Base-by-base conservation (phyloP, 2,113 vertebrate species). In the Reinhardtius hippoglossoides region DNA sequence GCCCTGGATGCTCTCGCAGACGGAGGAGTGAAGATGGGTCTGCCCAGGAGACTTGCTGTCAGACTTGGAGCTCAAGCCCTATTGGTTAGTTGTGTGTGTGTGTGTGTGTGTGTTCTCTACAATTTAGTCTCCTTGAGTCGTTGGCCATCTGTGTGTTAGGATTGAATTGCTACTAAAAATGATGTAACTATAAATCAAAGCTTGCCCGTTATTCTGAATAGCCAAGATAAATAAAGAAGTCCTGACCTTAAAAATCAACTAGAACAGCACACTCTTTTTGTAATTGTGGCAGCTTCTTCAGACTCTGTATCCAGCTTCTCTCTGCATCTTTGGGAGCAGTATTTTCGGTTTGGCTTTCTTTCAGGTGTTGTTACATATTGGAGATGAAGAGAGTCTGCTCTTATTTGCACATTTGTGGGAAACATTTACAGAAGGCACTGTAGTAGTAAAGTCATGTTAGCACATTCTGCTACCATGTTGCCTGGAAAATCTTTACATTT, bases 1-100 rank as follows among this genome's bases (percentile, higher is more conserved):
- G 97, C 97, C 1, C 84, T 99, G 74, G 97, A 99, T 37, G 98
- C 98, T 8, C 90, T 99, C 21, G 98, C 98, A 0, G 98, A 99
- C 0, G 98, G 98, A 20, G 98, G 98, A 56, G 98, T 99, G 84
- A 99, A 99, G 90, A 99, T 99, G 98, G 98, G 98, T 20, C 93
- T 99, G 67, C 97, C 97, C 0, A 94, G 98, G 82, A 94, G 98
- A 69, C 92, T 99, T 64, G 98, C 98, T 0, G 92, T 99, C 78
- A 93, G 97, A 20, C 93, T 99, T 0, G 98, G 98, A 89, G 98
- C 98, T 13, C 98, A 99, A 88, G 97, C 98, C 2, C 81, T 99
- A 81, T 89, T 99, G 97, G 98, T 99, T 70, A 94, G 96, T 87
- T 74, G 3, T 44, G 21, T 63, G 26, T 21, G 15, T 55, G 14